phyloP scores from a whole-genome alignment of 2,888 invertebrate genomes.

The Galerucella nymphaeae region DNA sequence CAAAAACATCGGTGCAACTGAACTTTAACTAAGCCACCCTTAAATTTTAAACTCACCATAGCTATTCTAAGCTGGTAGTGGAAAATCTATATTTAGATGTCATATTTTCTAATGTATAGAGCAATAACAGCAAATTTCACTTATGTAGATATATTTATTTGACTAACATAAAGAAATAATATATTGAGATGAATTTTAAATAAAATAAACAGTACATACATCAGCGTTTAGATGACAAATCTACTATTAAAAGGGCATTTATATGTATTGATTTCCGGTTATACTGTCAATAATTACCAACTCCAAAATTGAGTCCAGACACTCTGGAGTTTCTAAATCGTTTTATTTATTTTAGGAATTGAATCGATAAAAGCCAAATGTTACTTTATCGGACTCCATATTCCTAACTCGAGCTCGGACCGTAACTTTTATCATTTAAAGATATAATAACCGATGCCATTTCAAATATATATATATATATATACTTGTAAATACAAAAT shows the following conservation, averaged over 20 bases:
- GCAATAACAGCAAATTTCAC: no score
- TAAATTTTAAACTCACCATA: no score
- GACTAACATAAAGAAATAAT: no score
- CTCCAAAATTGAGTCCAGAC: background rate
- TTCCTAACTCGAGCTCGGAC: background rate
- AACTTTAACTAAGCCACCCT: no score
- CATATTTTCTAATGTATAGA: no score
- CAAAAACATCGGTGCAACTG: no score
- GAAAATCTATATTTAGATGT: no score
- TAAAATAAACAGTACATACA: background rate
- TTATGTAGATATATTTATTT: no score
- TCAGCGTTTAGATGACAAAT: background rate
- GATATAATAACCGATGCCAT: background rate
- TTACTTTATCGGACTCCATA: background rate
- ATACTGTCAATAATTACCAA: background rate
- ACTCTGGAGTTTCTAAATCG: background rate
- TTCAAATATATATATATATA: background rate
- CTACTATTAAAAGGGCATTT: background rate
- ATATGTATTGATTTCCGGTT: background rate
- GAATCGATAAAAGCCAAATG: constrained; percentile 2
- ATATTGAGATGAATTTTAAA: background rate
- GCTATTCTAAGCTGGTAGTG: no score
- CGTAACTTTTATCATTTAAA: background rate
- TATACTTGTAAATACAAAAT: no score
- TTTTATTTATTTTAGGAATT: constrained; percentile 3